phyloP scores from a whole-genome alignment of 2,797 vertebrate species.

The Crenuchus spilurus region DNA sequence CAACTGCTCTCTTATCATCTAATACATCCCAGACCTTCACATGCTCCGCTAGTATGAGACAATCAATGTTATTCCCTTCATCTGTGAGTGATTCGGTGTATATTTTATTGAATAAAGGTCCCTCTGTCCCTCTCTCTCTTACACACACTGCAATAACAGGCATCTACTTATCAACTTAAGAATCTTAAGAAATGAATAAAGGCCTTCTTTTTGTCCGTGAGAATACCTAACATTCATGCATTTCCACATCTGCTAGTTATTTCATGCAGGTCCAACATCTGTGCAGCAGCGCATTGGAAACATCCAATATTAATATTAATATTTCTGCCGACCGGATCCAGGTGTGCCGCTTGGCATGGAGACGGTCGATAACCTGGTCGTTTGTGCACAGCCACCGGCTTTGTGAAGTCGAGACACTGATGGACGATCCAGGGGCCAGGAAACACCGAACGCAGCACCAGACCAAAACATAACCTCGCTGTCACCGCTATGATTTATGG shows the following conservation, averaged over 20 bases:
- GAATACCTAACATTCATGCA: slow-evolving; percentile 33
- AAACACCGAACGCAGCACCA: slow-evolving; percentile 15
- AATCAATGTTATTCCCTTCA: too few species aligned
- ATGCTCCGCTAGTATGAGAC: too few species aligned
- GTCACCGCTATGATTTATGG: slow-evolving; percentile 25
- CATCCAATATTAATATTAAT: slow-evolving; percentile 51
- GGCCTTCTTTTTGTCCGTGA: slow-evolving; percentile 33
- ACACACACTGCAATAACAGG: slow-evolving; percentile 24
- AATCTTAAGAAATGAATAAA: slow-evolving; percentile 25
- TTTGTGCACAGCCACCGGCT: slow-evolving; percentile 23
- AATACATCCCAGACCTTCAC: too few species aligned
- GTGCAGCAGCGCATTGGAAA: slow-evolving; percentile 42
- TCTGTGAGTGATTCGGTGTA: too few species aligned
- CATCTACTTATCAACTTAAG: slow-evolving; percentile 23
- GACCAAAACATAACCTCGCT: slow-evolving; percentile 35
- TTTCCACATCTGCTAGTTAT: slow-evolving; percentile 53
- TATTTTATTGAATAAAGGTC: too few species aligned
- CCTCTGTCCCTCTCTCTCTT: too few species aligned
- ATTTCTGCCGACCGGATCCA: slow-evolving; percentile 36
- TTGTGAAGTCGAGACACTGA: slow-evolving; percentile 19
- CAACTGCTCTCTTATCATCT: too few species aligned
- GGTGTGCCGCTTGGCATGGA: slow-evolving; percentile 27
- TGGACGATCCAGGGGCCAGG: not conserved
- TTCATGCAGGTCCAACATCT: slow-evolving; percentile 50
- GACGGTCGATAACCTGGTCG: slow-evolving; percentile 35